These are phyloP conservation scores for Musca vetustissima DNA, from an alignment of 1,140 invertebrate species.

Conservation along the genomic window DNA sequence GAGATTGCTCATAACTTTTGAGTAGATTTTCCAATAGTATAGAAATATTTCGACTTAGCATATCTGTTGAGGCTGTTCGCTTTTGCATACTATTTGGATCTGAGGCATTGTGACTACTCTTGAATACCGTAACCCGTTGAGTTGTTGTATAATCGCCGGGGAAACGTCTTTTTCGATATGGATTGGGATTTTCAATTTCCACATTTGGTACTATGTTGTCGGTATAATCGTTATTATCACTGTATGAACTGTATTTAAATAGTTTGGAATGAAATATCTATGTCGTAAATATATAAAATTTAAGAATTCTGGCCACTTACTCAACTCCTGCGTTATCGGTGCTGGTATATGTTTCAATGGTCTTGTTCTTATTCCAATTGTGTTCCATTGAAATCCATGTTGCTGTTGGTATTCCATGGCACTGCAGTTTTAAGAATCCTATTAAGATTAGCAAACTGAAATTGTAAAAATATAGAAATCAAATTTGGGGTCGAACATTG, in stretches of 20 bases:
- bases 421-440: conserved; percentile 21
- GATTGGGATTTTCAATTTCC: background rate
- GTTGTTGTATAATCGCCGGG: too few relatives aligned
- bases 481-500: too few relatives aligned
- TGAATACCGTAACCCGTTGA: too few relatives aligned
- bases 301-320: too few relatives aligned
- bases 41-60: conserved; percentile 78
- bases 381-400: background rate
- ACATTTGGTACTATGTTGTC: background rate
- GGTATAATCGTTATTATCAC: background rate
- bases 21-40: conserved; percentile 81
- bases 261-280: too few relatives aligned
- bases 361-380: background rate
- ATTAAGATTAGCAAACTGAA: conserved; percentile 24
- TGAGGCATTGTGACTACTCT: conserved; percentile 13
- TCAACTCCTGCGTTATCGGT: too few relatives aligned
- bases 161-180: conserved; percentile 1
- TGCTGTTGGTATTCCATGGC: conserved; percentile 26
- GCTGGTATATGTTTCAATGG: background rate
- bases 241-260: background rate
- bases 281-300: too few relatives aligned
- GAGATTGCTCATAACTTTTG: conserved; percentile 88
- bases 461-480: background rate
- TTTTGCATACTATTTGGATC: conserved; percentile 39
- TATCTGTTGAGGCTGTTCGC: conserved; percentile 65